A percentile compares a stretch with the other conserved stretches of the same genome.
phyloP scores from a whole-genome alignment of 2,113 vertebrate species.

The Otis tarda region DNA sequence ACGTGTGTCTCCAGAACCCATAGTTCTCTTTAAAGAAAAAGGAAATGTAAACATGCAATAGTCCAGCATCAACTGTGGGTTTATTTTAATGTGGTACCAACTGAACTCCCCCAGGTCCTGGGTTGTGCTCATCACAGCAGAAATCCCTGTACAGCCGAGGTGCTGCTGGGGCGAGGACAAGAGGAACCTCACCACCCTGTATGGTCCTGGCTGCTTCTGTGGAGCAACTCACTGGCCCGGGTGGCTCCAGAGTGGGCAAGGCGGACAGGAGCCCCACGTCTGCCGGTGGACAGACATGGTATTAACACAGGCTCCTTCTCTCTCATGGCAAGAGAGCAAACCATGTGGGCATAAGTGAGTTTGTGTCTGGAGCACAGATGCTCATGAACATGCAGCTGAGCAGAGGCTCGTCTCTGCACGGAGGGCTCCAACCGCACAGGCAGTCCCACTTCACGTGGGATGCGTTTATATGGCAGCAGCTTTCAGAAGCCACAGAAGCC shows the following conservation, averaged over 20 bases:
- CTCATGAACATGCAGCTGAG: background rate
- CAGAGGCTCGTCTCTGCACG: background rate
- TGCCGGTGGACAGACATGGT: background rate
- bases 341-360: background rate
- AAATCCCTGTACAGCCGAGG: background rate
- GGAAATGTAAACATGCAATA: background rate
- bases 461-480: background rate
- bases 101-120: background rate
- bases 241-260: background rate
- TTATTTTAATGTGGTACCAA: background rate
- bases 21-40: background rate
- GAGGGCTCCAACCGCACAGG: background rate
- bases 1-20: background rate
- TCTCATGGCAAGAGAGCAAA: accelerated
- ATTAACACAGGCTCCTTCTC: background rate
- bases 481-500: background rate
- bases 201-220: background rate
- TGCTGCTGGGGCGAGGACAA: background rate
- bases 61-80: background rate
- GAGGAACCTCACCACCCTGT: background rate
- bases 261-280: accelerated
- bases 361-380: background rate
- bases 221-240: no score
- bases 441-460: background rate
- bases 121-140: background rate